Base-by-base conservation (phyloP, 1,140 invertebrate genomes). In the Aphelinus atriplicis region DNA sequence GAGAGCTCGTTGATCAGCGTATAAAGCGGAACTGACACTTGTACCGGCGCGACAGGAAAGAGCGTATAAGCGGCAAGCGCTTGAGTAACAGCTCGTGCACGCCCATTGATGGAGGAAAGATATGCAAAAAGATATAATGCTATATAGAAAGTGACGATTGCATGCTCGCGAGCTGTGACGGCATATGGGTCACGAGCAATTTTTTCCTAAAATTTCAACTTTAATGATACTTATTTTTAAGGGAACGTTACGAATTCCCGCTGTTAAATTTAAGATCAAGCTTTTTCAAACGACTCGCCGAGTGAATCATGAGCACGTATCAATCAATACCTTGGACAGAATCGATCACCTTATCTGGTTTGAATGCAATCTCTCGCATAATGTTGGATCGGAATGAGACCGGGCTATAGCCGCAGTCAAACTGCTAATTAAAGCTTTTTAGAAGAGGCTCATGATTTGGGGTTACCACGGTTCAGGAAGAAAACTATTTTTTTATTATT, bases 381-480 rank as follows among this genome's bases (percentile, higher is more conserved):
- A 26, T 26, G 26, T 26, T 26, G 26, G 26, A 26, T 26, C 26
- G 26, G 26, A 26, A 26, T 26, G 26, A 26, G 26, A 26, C 26
- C 26, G 26, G 26, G 26, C 26, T 26, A 26, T 26, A 26, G 26
- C 26, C 26, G 26, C 26, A 79, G 83, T 84, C 80, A 87, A 87
- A 86, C 86, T 86, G 85, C 84, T 87, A 86, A 87, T 86, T 87
- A 87, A 85, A 83, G 82, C 80, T 81, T 80, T 87, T 85, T 86
- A 83, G 84, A 86, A 87, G 86, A 86, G 83, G 26, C 50, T 47
- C 26, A 84, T 86, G 84, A 87, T 86, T 86, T 84, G 82, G 82
- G 81, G 77, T 80, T 80, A 74, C 81, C 84, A 84, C 84, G 84
- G 81, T 81, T 79, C 83, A 83, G 82, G 56, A 57, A n/a, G 3